Base-by-base conservation (phyloP, 2,888 invertebrate species). In the Cylloceria caligata region DNA sequence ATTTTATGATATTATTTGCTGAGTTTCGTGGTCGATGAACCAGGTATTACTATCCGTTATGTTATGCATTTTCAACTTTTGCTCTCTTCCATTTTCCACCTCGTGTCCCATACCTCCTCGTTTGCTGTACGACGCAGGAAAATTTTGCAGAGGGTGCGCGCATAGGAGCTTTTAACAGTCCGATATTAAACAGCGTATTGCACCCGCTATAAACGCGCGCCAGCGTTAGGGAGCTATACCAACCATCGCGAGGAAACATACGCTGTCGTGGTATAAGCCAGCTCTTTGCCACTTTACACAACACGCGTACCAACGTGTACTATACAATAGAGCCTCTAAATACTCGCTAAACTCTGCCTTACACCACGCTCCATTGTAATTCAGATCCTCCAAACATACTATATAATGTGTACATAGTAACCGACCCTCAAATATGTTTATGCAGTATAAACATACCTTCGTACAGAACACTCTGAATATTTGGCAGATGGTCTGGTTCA, bases 261-360 rank as follows among this genome's bases (percentile, higher is more conserved):
- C 34, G 19, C 24, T 45, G 57, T 21, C 55, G 39, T 45, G 34
- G 49, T 55, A 60, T 52, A 42, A 21, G 45, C 9, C 34, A 16
- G 52, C 72, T 27, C 52, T 55, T 55, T 68, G 62, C 45, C 47
- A n/a, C 62, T 62, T 27, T 62, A 42, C 45, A 36, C 36, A 30
- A 16, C 60, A 34, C 45, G 64, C 47, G 73, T 64, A 27, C 42
- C 75, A 16, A 34, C 57, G 45, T 60, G 74, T 60, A 74, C 36
- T 49, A 21, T 52, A 78, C 81, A 78, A 82, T 78, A 52, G 74
- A 62, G 47, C 74, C 71, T 82, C 78, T 78, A 78, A 78, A 82
- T 78, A 78, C 81, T 74, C 81, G 78, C 69, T 78, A 78, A 82
- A 82, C 74, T 78, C 78, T 65, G 74, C 74, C 78, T 78, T 57